These are phyloP conservation scores for Leucophenga maculata DNA, from an alignment of 2,888 invertebrate genomes.

Conservation along the genomic window DNA sequence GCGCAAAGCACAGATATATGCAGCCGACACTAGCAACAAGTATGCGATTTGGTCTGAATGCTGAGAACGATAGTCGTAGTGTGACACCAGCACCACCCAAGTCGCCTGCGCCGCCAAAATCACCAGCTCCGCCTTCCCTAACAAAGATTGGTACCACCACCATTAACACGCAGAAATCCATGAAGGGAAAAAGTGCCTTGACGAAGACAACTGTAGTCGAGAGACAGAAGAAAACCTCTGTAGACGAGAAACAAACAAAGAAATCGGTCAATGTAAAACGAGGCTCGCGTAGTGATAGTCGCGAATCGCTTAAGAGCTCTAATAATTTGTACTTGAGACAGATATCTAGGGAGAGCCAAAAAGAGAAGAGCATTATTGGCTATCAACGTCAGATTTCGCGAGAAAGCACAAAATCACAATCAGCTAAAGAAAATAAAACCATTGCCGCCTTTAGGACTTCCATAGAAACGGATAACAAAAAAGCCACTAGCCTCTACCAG, in stretches of 20 bases:
- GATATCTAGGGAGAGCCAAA: constrained; percentile 54
- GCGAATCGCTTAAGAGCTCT: constrained; percentile 52
- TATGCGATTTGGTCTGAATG: constrained; percentile 72
- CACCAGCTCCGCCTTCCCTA: constrained; percentile 49
- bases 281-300: constrained; percentile 52
- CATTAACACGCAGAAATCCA: constrained; percentile 43
- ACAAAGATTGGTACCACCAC: constrained; percentile 6
- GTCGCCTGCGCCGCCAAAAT: constrained; percentile 58
- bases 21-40: constrained; percentile 76
- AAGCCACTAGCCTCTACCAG: constrained; percentile 31
- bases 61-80: constrained; percentile 50
- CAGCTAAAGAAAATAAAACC: constrained; percentile 56
- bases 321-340: constrained; percentile 54
- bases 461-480: constrained; percentile 58
- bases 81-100: constrained; percentile 47
- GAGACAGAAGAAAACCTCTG: constrained; percentile 43
- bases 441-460: constrained; percentile 58
- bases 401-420: constrained; percentile 60
- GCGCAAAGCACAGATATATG: constrained; percentile 74
- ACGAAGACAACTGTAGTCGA: constrained; percentile 46
- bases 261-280: constrained; percentile 35
- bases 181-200: constrained; percentile 47
- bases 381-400: constrained; percentile 60
- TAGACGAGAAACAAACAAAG: constrained; percentile 38
- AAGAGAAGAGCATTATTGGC: constrained; percentile 52